phyloP scores from a whole-genome alignment of 30 jellyfish, hydroid and myxozoan genomes.

The Aurelia sp. region DNA sequence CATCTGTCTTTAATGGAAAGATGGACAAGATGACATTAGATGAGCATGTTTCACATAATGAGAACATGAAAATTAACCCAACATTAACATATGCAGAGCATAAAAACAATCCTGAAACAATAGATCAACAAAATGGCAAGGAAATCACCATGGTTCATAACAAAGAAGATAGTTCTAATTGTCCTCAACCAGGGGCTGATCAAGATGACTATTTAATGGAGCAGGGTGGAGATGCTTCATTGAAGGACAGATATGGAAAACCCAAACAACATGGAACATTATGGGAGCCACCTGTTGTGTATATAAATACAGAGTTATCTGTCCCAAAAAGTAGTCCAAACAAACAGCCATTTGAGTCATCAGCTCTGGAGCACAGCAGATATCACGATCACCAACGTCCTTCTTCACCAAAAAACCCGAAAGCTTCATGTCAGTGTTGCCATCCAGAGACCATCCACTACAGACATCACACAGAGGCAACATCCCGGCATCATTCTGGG shows the following conservation, averaged over 20 bases:
- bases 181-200: conserved; percentile 24
- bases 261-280: conserved; percentile 82
- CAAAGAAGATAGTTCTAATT: conserved; percentile 20
- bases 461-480: conserved; percentile 25
- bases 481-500: conserved; percentile 42
- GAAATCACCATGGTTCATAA: conserved; percentile 9
- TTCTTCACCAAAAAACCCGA: conserved; percentile 57
- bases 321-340: conserved; percentile 43
- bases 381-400: conserved; percentile 43
- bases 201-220: conserved; percentile 39
- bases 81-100: conserved; percentile 37
- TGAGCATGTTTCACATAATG: conserved; percentile 42
- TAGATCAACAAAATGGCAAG: conserved; percentile 32
- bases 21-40: conserved; percentile 61
- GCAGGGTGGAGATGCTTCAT: conserved; percentile 23
- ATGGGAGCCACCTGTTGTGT: conserved; percentile 85
- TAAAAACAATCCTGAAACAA: conserved; percentile 22
- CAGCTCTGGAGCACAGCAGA: conserved; percentile 34
- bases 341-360: conserved; percentile 13
- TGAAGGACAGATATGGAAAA: conserved; percentile 55
- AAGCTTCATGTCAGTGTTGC: conserved; percentile 54
- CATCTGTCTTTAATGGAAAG: conserved; percentile 52
- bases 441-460: conserved; percentile 53
- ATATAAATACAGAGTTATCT: conserved; percentile 51
- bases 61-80: conserved; percentile 13